These are phyloP conservation scores for Phanerotoma sp. DNA, from an alignment of 2,888 invertebrate genomes.

Conservation along the genomic window DNA sequence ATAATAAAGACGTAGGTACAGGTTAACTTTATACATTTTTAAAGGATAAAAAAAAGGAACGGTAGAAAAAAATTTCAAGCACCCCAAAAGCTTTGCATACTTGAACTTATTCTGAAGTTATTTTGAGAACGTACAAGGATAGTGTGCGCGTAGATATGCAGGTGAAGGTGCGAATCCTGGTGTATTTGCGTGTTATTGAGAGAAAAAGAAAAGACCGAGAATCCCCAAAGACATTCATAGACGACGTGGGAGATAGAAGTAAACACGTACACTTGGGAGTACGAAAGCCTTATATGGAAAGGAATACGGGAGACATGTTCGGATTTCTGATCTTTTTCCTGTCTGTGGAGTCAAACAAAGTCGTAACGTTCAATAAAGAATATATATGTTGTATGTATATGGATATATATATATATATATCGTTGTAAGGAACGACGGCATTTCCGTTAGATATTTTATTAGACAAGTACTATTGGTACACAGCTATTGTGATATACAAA, in stretches of 20 bases:
- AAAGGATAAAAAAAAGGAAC: not conserved
- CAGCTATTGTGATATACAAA: too few species aligned
- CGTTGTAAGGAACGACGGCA: too few species aligned
- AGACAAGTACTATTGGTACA: too few species aligned
- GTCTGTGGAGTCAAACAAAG: not conserved
- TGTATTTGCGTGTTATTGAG: conserved; percentile 15
- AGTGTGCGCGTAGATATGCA: conserved; percentile 1
- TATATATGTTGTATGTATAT: too few species aligned
- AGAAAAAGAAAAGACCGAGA: not conserved
- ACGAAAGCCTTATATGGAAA: conserved; percentile 2
- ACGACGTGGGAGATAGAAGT: conserved; percentile 6
- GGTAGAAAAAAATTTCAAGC: conserved; percentile 10
- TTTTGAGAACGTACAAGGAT: conserved; percentile 14
- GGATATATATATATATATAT: too few species aligned
- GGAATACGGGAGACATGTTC: not conserved
- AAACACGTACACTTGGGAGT: conserved; percentile 6
- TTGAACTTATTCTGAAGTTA: conserved; percentile 15
- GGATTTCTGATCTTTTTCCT: conserved; percentile 7
- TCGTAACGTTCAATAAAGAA: not conserved
- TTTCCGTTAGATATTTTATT: too few species aligned
- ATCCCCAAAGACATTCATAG: conserved; percentile 21
- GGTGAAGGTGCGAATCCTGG: conserved; percentile 19
- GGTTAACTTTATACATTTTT: not conserved
- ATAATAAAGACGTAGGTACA: too few species aligned
- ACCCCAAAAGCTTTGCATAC: conserved; percentile 7